phyloP scores from a whole-genome alignment of 2,888 invertebrate genomes.

The Heteromyza rotundicornis region DNA sequence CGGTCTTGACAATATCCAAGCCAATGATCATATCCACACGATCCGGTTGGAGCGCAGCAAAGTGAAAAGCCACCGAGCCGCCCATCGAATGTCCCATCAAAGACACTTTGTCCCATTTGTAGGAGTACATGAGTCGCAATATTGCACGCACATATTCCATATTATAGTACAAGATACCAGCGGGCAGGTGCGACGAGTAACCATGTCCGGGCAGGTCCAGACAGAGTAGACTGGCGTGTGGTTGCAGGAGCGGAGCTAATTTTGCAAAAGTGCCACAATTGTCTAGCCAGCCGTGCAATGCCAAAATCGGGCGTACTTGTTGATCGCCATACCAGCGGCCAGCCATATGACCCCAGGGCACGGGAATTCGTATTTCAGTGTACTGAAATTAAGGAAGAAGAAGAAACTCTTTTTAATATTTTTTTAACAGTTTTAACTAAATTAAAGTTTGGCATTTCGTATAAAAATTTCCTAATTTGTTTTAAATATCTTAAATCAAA shows the following conservation, averaged over 20 bases:
- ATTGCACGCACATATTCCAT: slow-evolving; percentile 62
- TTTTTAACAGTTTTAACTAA: no score
- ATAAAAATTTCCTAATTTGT: no score
- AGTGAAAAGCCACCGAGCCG: slow-evolving; percentile 66
- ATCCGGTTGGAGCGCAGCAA: slow-evolving; percentile 65
- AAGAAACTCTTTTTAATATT: no score
- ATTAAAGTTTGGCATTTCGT: no score
- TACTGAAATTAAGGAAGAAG: slow-evolving; percentile 41
- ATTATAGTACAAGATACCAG: slow-evolving; percentile 62
- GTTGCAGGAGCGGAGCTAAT: slow-evolving; percentile 67
- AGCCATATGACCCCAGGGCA: slow-evolving; percentile 72
- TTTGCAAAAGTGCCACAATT: slow-evolving; percentile 76
- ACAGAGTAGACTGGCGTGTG: slow-evolving; percentile 65
- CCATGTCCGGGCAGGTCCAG: slow-evolving; percentile 76
- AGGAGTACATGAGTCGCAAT: slow-evolving; percentile 66
- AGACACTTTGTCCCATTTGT: slow-evolving; percentile 72
- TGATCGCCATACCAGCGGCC: slow-evolving; percentile 74
- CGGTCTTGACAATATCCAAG: slow-evolving; percentile 41
- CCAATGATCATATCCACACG: slow-evolving; percentile 46
- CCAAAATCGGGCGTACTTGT: slow-evolving; percentile 69
- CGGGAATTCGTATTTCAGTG: slow-evolving; percentile 70
- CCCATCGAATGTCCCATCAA: slow-evolving; percentile 73
- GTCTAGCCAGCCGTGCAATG: slow-evolving; percentile 79
- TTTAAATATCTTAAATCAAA: no score
- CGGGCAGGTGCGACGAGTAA: slow-evolving; percentile 69